Evolutionary conservation across 1,140 invertebrate genomes (phyloP), one percentile per base, ranked within the genome.

Genomic region (Meloidogyne chitwoodi): DNA sequence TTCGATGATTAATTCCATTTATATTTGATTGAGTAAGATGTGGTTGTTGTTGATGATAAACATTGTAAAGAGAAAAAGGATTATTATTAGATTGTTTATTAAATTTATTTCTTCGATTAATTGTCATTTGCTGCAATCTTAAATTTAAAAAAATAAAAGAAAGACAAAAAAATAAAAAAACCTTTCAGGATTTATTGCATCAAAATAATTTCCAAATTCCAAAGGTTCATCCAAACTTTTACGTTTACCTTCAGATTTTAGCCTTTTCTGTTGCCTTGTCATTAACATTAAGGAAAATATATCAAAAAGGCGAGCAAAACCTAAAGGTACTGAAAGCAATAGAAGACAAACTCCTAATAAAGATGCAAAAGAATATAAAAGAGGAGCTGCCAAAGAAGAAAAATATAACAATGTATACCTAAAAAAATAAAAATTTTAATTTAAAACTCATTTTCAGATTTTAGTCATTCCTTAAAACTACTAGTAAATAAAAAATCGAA

Each of bases 291-390:
- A 75, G 19, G 77, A 77, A 24, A 79, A 79, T 16, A 85, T 24
- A 26, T 80, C 80, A 62, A 85, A 85, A 79, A 85, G 87, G 34
- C 76, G 79, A 19, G 83, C 84, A 71, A 85, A 87, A 41, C 84
- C 84, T 34, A 87, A 64, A 24, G 84, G 84, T 1, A 81, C 79
- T 14, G 84, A 80, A n/a, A 84, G 68, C 3, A 80, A 68, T 27
- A 86, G 64, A 12, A 81, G 67, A 38, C 78, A 64, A 10, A 81
- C 76, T 29, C 84, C 84, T 12, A 83, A 71, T 48, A 87, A 72
- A n/a, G 86, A 87, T 5, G 86, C 83, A 56, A 83, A 79, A 19
- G 86, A 87, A 71, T 86, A 86, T 63, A 87, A 65, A 24, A 87
- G 68, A 19, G 85, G 84, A 66, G 87, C 78, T 67, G 84, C 83